A percentile compares a stretch with the other conserved stretches of the same genome.
phyloP scores from a whole-genome alignment of 2,113 vertebrate genomes.

The Asarcornis scutulata region DNA sequence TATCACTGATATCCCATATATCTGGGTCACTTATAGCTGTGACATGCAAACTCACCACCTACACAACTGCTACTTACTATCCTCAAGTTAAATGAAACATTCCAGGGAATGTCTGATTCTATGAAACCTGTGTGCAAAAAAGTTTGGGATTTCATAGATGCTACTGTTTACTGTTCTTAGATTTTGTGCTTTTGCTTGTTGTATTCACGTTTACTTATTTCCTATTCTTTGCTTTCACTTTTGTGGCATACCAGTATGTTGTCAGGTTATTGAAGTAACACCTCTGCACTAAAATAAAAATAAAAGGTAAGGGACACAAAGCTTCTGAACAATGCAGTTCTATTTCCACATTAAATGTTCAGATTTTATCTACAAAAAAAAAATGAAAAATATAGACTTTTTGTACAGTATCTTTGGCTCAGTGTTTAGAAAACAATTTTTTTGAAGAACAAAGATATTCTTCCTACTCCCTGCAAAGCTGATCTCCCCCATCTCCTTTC shows the following conservation, averaged over 20 bases:
- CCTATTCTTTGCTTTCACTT: not conserved
- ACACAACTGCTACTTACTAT: not conserved
- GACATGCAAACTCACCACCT: not conserved
- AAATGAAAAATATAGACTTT: no score
- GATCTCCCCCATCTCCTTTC: not conserved
- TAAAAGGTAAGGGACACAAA: not conserved
- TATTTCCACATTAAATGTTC: not conserved
- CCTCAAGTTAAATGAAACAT: not conserved
- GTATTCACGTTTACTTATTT: not conserved
- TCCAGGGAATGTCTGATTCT: not conserved
- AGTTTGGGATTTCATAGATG: not conserved
- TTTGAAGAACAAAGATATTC: not conserved
- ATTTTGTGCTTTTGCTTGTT: not conserved
- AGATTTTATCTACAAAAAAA: not conserved
- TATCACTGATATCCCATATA: not conserved
- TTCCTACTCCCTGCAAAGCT: not conserved
- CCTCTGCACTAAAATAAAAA: not conserved
- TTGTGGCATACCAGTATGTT: not conserved
- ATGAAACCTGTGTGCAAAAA: not conserved
- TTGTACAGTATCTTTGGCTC: no score
- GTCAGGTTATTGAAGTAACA: not conserved
- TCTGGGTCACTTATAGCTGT: not conserved
- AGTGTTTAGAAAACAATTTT: no score
- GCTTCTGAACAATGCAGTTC: not conserved
- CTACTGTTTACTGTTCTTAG: not conserved